phyloP scores from a whole-genome alignment of 1,140 invertebrate genomes.

The Tetragonula clypearis region DNA sequence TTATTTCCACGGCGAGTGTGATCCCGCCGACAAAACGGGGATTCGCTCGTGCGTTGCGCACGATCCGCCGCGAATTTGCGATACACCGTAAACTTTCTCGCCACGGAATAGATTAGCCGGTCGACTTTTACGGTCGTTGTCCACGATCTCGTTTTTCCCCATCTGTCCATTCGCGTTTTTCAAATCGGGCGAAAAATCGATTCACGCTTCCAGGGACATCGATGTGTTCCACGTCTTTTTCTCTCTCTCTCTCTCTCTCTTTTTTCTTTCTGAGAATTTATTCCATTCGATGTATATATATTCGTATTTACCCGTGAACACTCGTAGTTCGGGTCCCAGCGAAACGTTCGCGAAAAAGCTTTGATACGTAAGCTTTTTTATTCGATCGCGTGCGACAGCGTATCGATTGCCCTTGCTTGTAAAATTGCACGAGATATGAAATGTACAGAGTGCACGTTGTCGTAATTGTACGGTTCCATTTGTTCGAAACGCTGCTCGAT shows the following conservation, averaged over 20 bases:
- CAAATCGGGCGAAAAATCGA: not conserved
- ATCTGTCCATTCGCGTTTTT: not conserved
- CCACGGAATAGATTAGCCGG: not conserved
- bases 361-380: not conserved
- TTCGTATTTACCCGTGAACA: not conserved
- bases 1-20: constrained; percentile 56
- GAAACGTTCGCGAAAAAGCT: not conserved
- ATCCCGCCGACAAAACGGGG: constrained; percentile 55
- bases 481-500: not conserved
- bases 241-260: not conserved
- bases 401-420: not conserved
- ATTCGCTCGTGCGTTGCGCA: constrained; percentile 29
- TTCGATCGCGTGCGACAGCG: not conserved
- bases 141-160: not conserved
- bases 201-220: not conserved
- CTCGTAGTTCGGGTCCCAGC: not conserved
- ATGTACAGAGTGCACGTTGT: not conserved
- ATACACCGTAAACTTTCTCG: constrained; percentile 9
- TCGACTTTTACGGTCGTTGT: not conserved
- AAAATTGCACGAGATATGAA: not conserved
- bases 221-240: not conserved
- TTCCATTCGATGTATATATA: not conserved
- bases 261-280: not conserved
- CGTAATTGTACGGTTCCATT: not conserved
- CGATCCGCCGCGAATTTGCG: constrained; percentile 19